Percentiles rank a stretch among this genome's conserved stretches.
Conservation (phyloP, 2,797 vertebrate species). For the Oreochromis mossambicus region DNA sequence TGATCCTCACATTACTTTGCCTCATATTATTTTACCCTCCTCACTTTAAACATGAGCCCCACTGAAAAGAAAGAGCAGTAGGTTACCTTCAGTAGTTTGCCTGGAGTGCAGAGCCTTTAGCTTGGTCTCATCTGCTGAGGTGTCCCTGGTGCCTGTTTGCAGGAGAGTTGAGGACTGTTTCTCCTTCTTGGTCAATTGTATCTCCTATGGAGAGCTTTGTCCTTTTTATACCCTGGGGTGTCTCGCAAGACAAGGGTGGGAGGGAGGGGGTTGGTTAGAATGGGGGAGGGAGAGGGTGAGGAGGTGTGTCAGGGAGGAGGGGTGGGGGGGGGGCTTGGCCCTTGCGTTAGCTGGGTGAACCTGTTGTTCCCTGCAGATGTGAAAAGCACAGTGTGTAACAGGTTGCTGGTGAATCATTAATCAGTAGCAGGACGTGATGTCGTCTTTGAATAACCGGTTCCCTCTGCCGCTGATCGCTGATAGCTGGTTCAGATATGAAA, state of each 20-base stretch:
- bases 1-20: background rate
- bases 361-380: slow-evolving; percentile 7
- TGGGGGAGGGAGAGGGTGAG: background rate
- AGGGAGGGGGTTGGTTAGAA: background rate
- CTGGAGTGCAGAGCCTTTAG: slow-evolving; percentile 8
- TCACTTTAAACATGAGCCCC: background rate
- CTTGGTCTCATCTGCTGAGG: slow-evolving; percentile 37
- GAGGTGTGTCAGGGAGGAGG: background rate
- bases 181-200: slow-evolving; percentile 4
- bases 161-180: background rate
- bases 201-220: background rate
- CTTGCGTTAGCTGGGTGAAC: slow-evolving; percentile 18
- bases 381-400: slow-evolving; percentile 17
- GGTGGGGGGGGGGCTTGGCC: background rate
- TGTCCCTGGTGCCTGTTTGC: background rate
- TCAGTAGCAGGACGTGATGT: background rate
- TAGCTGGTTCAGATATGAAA: background rate
- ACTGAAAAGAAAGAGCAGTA: background rate
- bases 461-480: background rate
- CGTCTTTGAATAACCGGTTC: slow-evolving; percentile 15
- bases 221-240: slow-evolving; percentile 59
- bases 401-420: slow-evolving; percentile 58
- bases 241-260: background rate
- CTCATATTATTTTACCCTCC: background rate
- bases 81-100: slow-evolving; percentile 41